These are phyloP conservation scores for Archegozetes longisetosus DNA, from an alignment of 1,140 invertebrate genomes.

Conservation along the genomic window DNA sequence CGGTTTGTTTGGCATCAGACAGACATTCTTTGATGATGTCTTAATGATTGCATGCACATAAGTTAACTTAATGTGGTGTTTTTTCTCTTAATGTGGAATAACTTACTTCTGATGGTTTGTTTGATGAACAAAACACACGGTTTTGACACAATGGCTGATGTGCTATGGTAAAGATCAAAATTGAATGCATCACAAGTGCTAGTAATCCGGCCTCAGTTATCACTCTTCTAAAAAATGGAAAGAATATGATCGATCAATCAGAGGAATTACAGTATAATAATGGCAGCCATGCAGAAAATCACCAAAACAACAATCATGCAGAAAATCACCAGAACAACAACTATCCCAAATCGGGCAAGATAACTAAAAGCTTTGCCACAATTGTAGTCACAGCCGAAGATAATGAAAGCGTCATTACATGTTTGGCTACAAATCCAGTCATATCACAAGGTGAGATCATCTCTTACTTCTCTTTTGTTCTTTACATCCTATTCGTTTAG, in stretches of 20 bases:
- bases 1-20: too few relatives aligned
- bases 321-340: background rate
- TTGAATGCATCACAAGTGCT: slow-evolving; percentile 11
- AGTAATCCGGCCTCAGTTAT: slow-evolving; percentile 9
- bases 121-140: too few relatives aligned
- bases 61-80: too few relatives aligned
- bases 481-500: background rate
- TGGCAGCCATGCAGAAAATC: background rate
- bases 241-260: background rate
- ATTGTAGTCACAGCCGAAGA: background rate
- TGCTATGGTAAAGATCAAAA: slow-evolving; percentile 10
- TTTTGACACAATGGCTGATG: too few relatives aligned
- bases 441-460: background rate
- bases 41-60: too few relatives aligned
- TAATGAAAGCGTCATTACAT: background rate
- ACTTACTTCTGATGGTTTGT: too few relatives aligned
- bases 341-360: background rate
- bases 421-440: background rate
- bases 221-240: slow-evolving; percentile 1
- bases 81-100: too few relatives aligned
- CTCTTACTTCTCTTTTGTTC: too few relatives aligned
- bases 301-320: background rate
- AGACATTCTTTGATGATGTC: too few relatives aligned
- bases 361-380: background rate
- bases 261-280: background rate